Percentiles rank a stretch among this genome's conserved stretches.
Evolutionary conservation across 2,888 invertebrate species (phyloP).

Genomic region (Leptarthrus brevirostris): DNA sequence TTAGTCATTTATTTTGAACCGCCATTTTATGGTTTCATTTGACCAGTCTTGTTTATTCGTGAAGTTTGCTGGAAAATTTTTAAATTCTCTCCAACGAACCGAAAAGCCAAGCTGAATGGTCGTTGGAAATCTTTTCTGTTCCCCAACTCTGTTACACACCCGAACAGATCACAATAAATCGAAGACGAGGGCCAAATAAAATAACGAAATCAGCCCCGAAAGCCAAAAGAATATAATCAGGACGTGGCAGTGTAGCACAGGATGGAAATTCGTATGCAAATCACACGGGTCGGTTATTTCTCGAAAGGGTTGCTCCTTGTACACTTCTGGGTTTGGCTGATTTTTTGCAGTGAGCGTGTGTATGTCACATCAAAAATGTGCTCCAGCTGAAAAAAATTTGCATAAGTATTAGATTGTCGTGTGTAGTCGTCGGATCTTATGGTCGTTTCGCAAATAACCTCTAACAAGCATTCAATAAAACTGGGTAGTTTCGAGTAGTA

Average conservation of each 20-base stretch:
- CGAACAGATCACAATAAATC: conserved; percentile 51
- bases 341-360: conserved; percentile 16
- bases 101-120: conserved; percentile 19
- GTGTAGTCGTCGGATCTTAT: conserved; percentile 50
- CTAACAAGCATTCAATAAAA: conserved; percentile 54
- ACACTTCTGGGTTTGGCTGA: conserved; percentile 36
- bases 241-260: conserved; percentile 32
- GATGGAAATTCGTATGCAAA: conserved; percentile 54
- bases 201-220: conserved; percentile 47
- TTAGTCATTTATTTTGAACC: too few relatives aligned
- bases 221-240: conserved; percentile 45
- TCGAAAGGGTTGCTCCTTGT: conserved; percentile 54
- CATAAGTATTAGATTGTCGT: conserved; percentile 49
- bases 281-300: conserved; percentile 55
- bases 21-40: conserved; percentile 32
- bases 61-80: conserved; percentile 33
- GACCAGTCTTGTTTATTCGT: conserved; percentile 13
- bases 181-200: conserved; percentile 51
- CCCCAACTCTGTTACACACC: conserved; percentile 23
- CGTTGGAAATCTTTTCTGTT: not conserved
- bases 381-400: conserved; percentile 46
- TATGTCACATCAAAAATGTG: conserved; percentile 36
- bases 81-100: conserved; percentile 8
- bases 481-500: conserved; percentile 34
- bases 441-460: conserved; percentile 51